These are phyloP conservation scores for Sebastes trivittatus DNA, from an alignment of 2,797 vertebrate genomes.

Conservation along the genomic window DNA sequence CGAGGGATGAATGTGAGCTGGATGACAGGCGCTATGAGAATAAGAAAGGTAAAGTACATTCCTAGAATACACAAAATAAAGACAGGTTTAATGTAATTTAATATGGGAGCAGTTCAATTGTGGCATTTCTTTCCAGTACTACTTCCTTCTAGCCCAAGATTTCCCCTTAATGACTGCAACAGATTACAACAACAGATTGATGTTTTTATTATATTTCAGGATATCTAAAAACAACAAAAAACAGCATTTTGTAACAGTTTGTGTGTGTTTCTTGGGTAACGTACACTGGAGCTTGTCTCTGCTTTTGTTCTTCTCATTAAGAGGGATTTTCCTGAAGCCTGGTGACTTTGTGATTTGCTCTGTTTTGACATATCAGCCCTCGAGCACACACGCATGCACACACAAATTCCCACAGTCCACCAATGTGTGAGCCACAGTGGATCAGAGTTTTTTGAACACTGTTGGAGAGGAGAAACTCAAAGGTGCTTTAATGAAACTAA, in stretches of 20 bases:
- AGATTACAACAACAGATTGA: not conserved
- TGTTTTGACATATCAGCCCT: slow-evolving; percentile 1
- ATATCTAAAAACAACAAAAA: not conserved
- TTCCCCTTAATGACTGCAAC: not conserved
- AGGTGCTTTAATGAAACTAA: not conserved
- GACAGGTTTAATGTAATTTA: not conserved
- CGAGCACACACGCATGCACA: not conserved
- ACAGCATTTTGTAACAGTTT: not conserved
- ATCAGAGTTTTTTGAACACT: not conserved
- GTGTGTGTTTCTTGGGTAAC: not conserved
- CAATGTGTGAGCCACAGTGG: not conserved
- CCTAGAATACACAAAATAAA: not conserved
- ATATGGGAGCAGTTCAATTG: not conserved
- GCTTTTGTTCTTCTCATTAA: slow-evolving; percentile 10
- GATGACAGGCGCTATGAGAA: slow-evolving; percentile 88
- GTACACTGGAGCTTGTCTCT: not conserved
- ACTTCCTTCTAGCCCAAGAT: too few species aligned
- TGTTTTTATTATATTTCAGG: not conserved
- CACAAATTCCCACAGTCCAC: not conserved
- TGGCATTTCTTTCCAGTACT: not conserved
- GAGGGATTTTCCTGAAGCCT: not conserved
- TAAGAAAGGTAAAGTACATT: slow-evolving; percentile 84
- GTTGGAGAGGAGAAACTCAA: not conserved
- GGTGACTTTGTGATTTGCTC: not conserved
- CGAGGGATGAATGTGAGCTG: slow-evolving; percentile 84